Evolutionary conservation across 2,797 vertebrate genomes (phyloP).

Genomic region (Falco columbarius): DNA sequence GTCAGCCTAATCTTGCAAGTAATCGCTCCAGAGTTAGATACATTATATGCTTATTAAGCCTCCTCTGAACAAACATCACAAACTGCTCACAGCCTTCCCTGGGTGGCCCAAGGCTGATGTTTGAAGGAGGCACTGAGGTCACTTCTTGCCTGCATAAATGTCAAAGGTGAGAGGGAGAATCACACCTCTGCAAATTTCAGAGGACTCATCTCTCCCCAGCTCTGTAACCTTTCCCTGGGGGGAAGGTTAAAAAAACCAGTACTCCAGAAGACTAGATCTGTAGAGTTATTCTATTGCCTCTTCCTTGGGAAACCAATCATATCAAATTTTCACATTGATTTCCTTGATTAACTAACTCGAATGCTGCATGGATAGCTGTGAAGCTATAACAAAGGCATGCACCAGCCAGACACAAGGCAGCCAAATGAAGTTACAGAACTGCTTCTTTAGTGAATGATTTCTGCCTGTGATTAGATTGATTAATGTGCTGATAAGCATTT

Average conservation of each 20-base stretch:
- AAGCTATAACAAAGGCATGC: neutral
- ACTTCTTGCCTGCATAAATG: neutral
- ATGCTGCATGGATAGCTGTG: neutral
- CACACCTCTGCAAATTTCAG: neutral
- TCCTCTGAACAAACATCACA: neutral
- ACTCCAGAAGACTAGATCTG: neutral
- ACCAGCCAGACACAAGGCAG: neutral
- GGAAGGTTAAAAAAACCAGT: neutral
- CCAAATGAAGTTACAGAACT: slow-evolving; percentile 4
- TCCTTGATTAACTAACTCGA: neutral
- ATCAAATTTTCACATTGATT: neutral
- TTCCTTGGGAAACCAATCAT: neutral
- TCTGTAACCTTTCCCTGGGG: neutral
- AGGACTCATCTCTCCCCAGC: neutral
- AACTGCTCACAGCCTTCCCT: neutral
- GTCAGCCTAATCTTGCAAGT: neutral
- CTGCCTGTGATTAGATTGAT: slow-evolving; percentile 44
- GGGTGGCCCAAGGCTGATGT: neutral
- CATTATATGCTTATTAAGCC: neutral
- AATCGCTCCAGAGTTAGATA: neutral
- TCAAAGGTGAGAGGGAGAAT: neutral
- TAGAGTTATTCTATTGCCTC: neutral
- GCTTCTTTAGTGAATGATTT: neutral
- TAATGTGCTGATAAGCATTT: slow-evolving; percentile 28
- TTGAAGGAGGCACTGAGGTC: neutral